Base-by-base conservation (phyloP, 2,113 vertebrate genomes). In the Otolemur garnettii region DNA sequence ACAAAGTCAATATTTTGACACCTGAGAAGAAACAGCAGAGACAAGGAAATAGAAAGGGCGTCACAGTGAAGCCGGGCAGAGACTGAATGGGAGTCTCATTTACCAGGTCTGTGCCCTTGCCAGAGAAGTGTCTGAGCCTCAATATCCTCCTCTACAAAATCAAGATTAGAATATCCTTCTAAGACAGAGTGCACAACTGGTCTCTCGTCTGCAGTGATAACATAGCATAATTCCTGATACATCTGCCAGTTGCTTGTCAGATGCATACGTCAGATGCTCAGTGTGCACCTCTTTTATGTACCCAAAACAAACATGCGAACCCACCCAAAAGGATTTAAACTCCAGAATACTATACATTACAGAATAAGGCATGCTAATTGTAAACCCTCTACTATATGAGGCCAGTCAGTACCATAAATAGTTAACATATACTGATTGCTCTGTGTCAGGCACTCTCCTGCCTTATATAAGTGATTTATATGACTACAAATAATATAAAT, bases 401-500 rank as follows among this genome's bases (percentile, higher is more conserved):
- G 35, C 62, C 69, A 68, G 22, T 84, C n/a, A n/a, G 64, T 80
- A 19, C 7, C 69, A 69, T 57, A 72, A 78, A 83, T 66, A 87
- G 78, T 75, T 91, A 86, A 87, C 35, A 84, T 24, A 50, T 35
- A 69, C 28, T 64, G 24, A 62, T 77, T 2, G 7, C 53, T 93
- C 17, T 33, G 13, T 42, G 60, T 93, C 72, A 88, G n/a, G 42
- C 21, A 85, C 14, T 79, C 53, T 17, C 3, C 85, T 71, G 42
- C 42, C 80, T 92, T 87, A 62, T 75, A 38, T 87, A 95, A 82
- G 42, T 86, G 50, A 42, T 90, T 86, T 90, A 55, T 33, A 5
- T 95, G 45, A 87, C 90, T 62, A 93, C 79, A 82, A 85, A 88
- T 96, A 71, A 84, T 42, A 71, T 87, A 33, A 86, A 78, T 69